Base-by-base conservation (phyloP, 2,888 invertebrate genomes). In the Drosophila rellima region DNA sequence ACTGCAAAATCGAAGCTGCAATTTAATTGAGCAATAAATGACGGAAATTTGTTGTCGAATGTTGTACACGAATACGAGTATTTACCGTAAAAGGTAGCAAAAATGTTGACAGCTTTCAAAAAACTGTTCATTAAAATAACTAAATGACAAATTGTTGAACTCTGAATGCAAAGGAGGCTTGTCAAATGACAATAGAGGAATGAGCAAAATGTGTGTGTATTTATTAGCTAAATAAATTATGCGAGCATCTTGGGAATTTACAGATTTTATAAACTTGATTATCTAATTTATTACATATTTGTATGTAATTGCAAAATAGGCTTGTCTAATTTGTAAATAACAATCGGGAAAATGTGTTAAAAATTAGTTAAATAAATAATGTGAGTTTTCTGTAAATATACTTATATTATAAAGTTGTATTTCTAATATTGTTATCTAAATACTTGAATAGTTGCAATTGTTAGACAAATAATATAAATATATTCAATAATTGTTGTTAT, bases 21-120 rank as follows among this genome's bases (percentile, higher is more conserved):
- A 61, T 79, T 78, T 81, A 87, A 87, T 87, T 85, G 74, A 85
- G 72, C 70, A 82, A 83, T 85, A 85, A 85, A 85, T 88, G 85
- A 81, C 86, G 86, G 86, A 86, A 85, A 76, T 70, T 72, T 62
- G 18, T 56, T 54, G 65, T 65, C 40, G 47, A 65, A 57, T 55
- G n/a, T n/a, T n/a, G n/a, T n/a, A n/a, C n/a, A 45, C 52, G 57
- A 74, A 42, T 13, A 13, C 47, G 15, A 57, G 52, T 45, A 39
- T 52, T 29, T 31, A 55, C 61, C 55, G 37, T 64, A 67, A 52
- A 77, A 61, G 77, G 73, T 26, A 57, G 64, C 61, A 56, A 39
- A 18, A 65, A 60, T 42, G 65, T 66, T 75, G 74, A 84, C 84
- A 81, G 69, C 70, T 77, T 51, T n/a, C n/a, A n/a, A 42, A 56